Conservation (phyloP, 2,797 vertebrate genomes). For the Champsocephalus gunnari region DNA sequence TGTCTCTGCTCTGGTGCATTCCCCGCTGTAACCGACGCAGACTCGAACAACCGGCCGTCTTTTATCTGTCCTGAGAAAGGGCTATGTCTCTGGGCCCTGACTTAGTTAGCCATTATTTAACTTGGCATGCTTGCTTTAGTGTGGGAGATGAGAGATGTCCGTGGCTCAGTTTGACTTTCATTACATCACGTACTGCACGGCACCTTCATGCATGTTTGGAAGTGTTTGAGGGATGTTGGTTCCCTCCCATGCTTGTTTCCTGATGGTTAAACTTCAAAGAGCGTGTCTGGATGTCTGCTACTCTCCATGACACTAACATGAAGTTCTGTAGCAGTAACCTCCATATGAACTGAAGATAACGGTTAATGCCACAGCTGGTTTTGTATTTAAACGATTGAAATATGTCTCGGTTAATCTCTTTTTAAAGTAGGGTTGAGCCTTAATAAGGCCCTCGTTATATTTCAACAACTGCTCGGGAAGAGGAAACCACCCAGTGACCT, state of each 20-base stretch:
- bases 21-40: neutral
- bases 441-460: neutral
- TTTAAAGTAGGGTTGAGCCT: neutral
- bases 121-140: constrained; percentile 47
- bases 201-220: constrained; percentile 50
- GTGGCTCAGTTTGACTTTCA: constrained; percentile 38
- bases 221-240: constrained; percentile 68
- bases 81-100: constrained; percentile 7
- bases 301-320: neutral
- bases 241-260: constrained; percentile 68
- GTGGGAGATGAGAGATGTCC: constrained; percentile 56
- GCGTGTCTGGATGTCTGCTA: constrained; percentile 33
- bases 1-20: constrained; percentile 8
- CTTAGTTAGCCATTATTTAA: constrained; percentile 56
- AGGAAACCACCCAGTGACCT: constrained; percentile 18
- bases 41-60: neutral
- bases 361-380: neutral
- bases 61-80: neutral
- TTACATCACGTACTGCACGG: constrained; percentile 36
- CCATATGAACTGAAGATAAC: constrained; percentile 29
- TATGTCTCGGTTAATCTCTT: constrained; percentile 4
- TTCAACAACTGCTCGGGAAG: constrained; percentile 6
- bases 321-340: constrained; percentile 32
- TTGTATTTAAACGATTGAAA: neutral
- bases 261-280: constrained; percentile 36